A percentile compares a stretch with the other conserved stretches of the same genome.
phyloP scores from a whole-genome alignment of 2,888 invertebrate genomes.

The Muschampia plurimacula region DNA sequence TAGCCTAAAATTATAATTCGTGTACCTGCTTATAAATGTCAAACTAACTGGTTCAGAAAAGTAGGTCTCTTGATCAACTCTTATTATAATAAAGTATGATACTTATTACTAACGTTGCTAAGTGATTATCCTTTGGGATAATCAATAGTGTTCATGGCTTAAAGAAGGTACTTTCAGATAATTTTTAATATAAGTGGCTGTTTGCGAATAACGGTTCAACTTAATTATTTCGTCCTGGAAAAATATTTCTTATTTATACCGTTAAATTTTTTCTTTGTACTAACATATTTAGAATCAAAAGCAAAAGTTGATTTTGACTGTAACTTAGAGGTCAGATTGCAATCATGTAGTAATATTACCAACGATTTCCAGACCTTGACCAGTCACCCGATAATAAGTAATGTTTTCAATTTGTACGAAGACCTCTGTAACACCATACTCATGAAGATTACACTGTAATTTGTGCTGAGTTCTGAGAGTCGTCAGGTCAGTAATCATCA shows the following conservation, averaged over 20 bases:
- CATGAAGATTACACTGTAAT: conserved; percentile 53
- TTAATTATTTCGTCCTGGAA: background rate
- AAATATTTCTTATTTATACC: conserved; percentile 12
- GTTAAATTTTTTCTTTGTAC: background rate
- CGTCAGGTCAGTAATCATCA: conserved; percentile 57
- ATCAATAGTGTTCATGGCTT: background rate
- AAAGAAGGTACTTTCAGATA: background rate
- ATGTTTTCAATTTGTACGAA: conserved; percentile 16
- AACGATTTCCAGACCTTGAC: conserved; percentile 22
- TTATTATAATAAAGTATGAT: too few species aligned
- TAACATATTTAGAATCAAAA: background rate
- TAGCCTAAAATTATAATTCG: background rate
- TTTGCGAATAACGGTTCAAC: background rate
- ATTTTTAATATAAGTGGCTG: background rate
- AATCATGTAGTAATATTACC: conserved; percentile 15
- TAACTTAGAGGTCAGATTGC: conserved; percentile 4
- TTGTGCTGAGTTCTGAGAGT: conserved; percentile 65
- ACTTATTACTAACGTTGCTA: background rate
- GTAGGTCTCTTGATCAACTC: background rate
- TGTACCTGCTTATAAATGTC: background rate
- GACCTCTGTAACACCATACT: conserved; percentile 42
- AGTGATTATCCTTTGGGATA: background rate
- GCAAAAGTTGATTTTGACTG: background rate
- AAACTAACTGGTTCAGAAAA: background rate
- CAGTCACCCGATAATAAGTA: conserved; percentile 14